Evolutionary conservation across 2,113 vertebrate species (phyloP), one percentile per base, ranked within the genome.

Genomic region (Lophius piscatorius): DNA sequence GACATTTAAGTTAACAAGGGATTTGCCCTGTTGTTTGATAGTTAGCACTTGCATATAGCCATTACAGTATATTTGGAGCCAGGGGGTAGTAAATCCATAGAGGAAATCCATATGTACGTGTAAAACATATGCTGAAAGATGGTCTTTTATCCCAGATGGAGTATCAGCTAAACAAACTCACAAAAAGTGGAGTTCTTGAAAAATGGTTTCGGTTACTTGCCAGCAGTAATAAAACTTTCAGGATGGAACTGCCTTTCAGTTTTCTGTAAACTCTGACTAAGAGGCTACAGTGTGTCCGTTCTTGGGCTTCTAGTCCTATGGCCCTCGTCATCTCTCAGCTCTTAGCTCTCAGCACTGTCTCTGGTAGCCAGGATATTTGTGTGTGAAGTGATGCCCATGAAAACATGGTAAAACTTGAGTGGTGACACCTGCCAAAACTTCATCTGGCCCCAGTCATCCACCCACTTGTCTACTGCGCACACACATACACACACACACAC

Each of bases 391-490:
- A 76, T 75, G 86, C 86, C 86, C 75, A 55, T 77, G 71, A 88
- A 88, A 89, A 87, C 81, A 86, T 38, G 63, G 78, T 84, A 80
- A 85, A 80, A 83, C 62, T 84, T 75, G 73, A 85, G 80, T 76
- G 82, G 63, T 69, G 74, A 74, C 83, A 88, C 82, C 82, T 87
- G 88, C 85, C 86, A 89, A 88, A 73, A 81, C 76, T 79, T 84
- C 67, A 81, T 86, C 80, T 87, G 82, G 82, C 70, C 66, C 24
- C 7, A 24, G 54, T 63, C 79, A 61, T 68, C 70, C 70, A 78
- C 76, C 79, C 75, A 61, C 78, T 75, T 71, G 61, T 83, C 67
- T 69, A 39, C 44, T 63, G 36, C 41, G 39, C 67, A 24, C 41
- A 20, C 41, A 58, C 21, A 56, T 34, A 44, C 57, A 31, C 51